Evolutionary conservation across 1,140 invertebrate genomes (phyloP), one percentile per base, ranked within the genome.

Genomic region (Bombus consobrinus): DNA sequence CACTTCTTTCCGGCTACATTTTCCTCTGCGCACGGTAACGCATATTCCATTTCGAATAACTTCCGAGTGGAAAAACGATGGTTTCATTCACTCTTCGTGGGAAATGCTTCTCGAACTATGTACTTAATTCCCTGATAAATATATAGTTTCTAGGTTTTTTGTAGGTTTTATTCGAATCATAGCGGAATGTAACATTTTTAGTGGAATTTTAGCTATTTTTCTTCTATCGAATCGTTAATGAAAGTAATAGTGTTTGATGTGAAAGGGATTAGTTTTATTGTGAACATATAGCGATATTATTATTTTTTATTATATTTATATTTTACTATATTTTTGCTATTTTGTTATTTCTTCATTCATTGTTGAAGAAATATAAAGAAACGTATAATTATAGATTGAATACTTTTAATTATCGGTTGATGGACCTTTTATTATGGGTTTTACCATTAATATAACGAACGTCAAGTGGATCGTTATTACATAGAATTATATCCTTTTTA

Each of bases 1-100:
- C 93, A 93, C 93, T 93, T 93, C 86, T 92, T 92, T 78, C 86
- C 83, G 88, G 88, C 83, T 93, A 91, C 92, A 93, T 93, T 93
- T 93, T 91, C 92, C 90, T 83, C 78, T 83, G 86, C 88, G 89
- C 86, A 81, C 59, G 83, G 47, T 53, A 75, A 89, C 81, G 82
- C 57, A 80, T 79, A 53, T 41, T 85, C 71, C 37, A 39, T 32
- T 72, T 71, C 86, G 83, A 83, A 81, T 90, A 90, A 86, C 87
- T 86, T 83, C 85, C 83, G 18, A 12, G 39, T 73, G 87, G 77
- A 81, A 81, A 89, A 88, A 88, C 88, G 81, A 89, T 73, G 73
- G 73, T 85, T 85, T 88, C 82, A 88, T 82, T 89, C 83, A 88
- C 74, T 81, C 41, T 18, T 73, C 64, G 37, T 25, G 47, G 12